Base-by-base conservation (phyloP, 2,797 vertebrate species). In the Microctenopoma steveboyesi region DNA sequence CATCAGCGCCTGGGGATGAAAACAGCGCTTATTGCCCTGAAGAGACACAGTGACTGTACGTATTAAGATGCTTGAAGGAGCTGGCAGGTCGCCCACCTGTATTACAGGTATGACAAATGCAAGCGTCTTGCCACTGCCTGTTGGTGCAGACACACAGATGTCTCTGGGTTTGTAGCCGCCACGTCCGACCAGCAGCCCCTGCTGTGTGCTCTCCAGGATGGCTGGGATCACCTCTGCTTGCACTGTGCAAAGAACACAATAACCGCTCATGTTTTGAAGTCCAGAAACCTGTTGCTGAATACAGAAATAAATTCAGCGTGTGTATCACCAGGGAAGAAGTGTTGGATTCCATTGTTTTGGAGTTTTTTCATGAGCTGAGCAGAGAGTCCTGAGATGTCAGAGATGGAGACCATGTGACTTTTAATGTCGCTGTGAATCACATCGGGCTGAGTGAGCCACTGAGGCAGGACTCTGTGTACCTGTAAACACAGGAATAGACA, bases 41-140 rank as follows among this genome's bases (percentile, higher is more conserved):
- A 28, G 7, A 22, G 7, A 11, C 1, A 5, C 15, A 27, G 7
- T 10, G 3, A 8, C 10, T 39, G 0, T 39, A 16, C 22, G 3
- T 33, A 7, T 5, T n/a, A 42, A 2, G 22, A 10, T 39, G 10
- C 7, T 33, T 25, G 5, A 30, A 39, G 22, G 27, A 60, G 45
- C 16, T 9, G 7, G 2, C 3, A 22, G 13, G 3, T n/a, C 7
- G 33, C 71, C 91, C 68, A 97, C 97, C 94, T 99, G 97, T 33
- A 99, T 84, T 54, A 99, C 90, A 0, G 98, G 98, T 50, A 99
- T 87, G 82, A 98, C 95, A 11, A 99, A 99, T 0, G 97, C 89
- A 60, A 99, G 87, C 0, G 98, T 99, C 86, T 99, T 99, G 13
- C 98, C 98, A 0, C 98, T 99, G 80, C 98, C 98, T 0, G 98